Evolutionary conservation across 2,888 invertebrate genomes (phyloP).

Genomic region (Sympetrum striolatum): DNA sequence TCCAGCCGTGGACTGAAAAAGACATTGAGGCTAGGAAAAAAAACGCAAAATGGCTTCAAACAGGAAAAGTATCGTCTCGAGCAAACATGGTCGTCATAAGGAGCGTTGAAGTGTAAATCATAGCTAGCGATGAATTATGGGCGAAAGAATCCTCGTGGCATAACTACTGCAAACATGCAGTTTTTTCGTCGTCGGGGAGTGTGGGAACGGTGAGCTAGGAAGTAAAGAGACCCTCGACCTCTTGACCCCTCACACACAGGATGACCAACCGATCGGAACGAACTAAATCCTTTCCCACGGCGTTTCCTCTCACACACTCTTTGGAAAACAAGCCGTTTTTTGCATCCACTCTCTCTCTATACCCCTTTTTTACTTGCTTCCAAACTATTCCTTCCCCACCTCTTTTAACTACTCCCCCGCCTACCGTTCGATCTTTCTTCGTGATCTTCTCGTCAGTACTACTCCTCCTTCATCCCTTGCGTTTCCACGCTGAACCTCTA

Average conservation of each 20-base stretch:
- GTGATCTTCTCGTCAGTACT: background rate
- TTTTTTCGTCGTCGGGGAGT: background rate
- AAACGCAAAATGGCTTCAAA: too few relatives aligned
- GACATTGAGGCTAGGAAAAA: too few relatives aligned
- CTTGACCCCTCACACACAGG: slow-evolving; percentile 20
- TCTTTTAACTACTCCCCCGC: background rate
- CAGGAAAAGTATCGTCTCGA: too few relatives aligned
- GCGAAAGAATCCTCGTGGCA: background rate
- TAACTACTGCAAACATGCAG: background rate
- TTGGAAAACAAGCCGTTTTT: slow-evolving; percentile 11
- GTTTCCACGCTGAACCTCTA: background rate
- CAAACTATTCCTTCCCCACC: background rate
- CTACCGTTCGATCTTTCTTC: background rate
- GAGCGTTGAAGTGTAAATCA: too few relatives aligned
- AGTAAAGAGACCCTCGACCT: slow-evolving; percentile 19
- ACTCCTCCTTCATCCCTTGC: background rate
- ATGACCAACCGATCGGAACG: slow-evolving; percentile 41
- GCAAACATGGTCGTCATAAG: too few relatives aligned
- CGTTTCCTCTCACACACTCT: background rate
- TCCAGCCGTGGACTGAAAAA: too few relatives aligned
- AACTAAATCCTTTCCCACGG: slow-evolving; percentile 23
- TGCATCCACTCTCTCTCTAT: background rate
- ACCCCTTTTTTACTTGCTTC: background rate
- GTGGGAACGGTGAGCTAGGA: slow-evolving; percentile 15
- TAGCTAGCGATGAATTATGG: too few relatives aligned